A percentile compares a stretch with the other conserved stretches of the same genome.
Conservation (phyloP, 1,140 invertebrate genomes). For the Drosophila aff. region DNA sequence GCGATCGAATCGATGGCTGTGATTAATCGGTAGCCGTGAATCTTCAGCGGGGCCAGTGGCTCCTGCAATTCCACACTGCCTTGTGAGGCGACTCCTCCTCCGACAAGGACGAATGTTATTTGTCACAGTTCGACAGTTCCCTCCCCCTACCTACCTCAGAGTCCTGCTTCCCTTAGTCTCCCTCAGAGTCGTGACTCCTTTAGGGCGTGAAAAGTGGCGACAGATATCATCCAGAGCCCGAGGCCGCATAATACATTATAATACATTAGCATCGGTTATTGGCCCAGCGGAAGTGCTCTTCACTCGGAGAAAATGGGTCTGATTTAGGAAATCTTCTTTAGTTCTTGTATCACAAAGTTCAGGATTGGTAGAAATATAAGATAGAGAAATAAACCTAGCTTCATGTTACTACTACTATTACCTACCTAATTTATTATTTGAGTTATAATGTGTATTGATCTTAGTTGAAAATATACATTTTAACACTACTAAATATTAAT, state of each 20-base stretch:
- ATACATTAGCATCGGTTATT: conserved; percentile 77
- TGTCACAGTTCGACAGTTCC: no score
- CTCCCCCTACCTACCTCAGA: neutral
- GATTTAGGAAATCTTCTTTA: neutral
- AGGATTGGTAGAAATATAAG: no score
- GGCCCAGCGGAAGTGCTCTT: conserved; percentile 47
- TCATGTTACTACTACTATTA: no score
- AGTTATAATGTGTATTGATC: no score
- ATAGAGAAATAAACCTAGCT: no score
- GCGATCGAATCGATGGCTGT: conserved; percentile 39
- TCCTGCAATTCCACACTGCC: conserved; percentile 15
- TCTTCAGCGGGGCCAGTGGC: neutral
- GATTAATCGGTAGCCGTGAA: conserved; percentile 45
- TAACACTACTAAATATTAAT: no score
- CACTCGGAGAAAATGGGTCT: conserved; percentile 9
- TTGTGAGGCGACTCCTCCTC: no score
- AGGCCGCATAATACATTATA: conserved; percentile 71
- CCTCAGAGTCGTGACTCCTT: no score
- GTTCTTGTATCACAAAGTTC: neutral
- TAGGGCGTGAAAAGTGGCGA: conserved; percentile 6
- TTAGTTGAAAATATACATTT: no score
- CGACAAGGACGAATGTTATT: no score
- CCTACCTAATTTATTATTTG: no score
- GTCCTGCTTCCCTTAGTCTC: neutral
- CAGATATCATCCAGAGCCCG: conserved; percentile 68